Base-by-base conservation (phyloP, 2,113 vertebrate species). In the Monopterus albus region DNA sequence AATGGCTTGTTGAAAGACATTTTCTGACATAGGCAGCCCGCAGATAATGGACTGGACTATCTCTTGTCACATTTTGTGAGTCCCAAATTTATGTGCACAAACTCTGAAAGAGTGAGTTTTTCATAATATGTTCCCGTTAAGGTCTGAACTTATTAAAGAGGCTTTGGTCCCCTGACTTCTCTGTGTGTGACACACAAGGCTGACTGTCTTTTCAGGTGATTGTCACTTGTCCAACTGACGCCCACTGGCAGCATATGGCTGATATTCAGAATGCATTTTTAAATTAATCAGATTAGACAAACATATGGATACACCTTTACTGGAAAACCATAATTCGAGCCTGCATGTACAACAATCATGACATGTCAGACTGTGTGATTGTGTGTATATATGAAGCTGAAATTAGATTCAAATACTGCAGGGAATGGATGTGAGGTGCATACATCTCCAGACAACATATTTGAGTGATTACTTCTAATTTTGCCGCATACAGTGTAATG, bases 401-500 rank as follows among this genome's bases (percentile, higher is more conserved):
- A 25, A 61, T 76, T 46, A 28, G 36, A 78, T 75, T 55, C 29
- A 66, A 38, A 75, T 57, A 49, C 40, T 28, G 23, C 12, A 6
- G 20, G 62, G n/a, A 65, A 42, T 11, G 7, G 38, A n/a, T 14
- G 0, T 20, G 25, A 31, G 14, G 3, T 47, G 53, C 51, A 25
- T 50, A 18, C 40, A 45, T 79, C 65, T 68, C 59, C 26, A 63
- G 65, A 71, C 61, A 66, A 64, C 56, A 35, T 26, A 53, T 75
- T 50, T 82, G 35, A 78, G 52, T 55, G 42, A 69, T 76, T 70
- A 73, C 66, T 62, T 84, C 65, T 81, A 78, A 72, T 81, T 72
- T 51, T 65, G 59, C 59, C 0, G 50, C 55, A 55, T 53, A 55
- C n/a, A n/a, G n/a, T n/a, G n/a, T 67, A 65, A 78, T 73, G 72